phyloP scores from a whole-genome alignment of 1,140 invertebrate species.

The Lordiphosa clarofinis region DNA sequence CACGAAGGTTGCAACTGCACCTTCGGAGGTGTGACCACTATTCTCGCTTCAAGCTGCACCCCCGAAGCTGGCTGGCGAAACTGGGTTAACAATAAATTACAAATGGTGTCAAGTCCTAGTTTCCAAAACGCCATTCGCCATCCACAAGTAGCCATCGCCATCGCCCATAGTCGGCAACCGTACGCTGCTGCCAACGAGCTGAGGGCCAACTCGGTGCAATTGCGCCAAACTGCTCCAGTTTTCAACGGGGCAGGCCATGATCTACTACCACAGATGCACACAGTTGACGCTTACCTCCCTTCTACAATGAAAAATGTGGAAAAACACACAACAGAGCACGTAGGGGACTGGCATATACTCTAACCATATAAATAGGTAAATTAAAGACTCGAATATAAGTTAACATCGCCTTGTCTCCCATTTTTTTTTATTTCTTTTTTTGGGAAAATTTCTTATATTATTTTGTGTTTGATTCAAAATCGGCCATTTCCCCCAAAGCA shows the following conservation, averaged over 20 bases:
- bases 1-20: conserved; percentile 26
- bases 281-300: conserved; percentile 9
- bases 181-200: not conserved
- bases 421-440: no score
- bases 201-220: conserved; percentile 58
- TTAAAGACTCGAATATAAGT: no score
- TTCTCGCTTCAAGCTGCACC: conserved; percentile 20
- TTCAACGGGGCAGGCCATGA: conserved; percentile 61
- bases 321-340: no score
- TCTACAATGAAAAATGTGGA: not conserved
- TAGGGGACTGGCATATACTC: no score
- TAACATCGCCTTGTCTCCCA: no score
- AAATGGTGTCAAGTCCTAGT: conserved; percentile 70
- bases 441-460: no score
- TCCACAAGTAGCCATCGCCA: conserved; percentile 29
- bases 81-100: conserved; percentile 73
- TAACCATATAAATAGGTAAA: no score
- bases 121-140: conserved; percentile 34
- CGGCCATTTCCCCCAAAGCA: no score
- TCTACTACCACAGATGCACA: conserved; percentile 63
- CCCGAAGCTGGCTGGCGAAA: conserved; percentile 38
- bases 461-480: no score
- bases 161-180: conserved; percentile 13
- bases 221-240: conserved; percentile 59
- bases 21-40: conserved; percentile 36